Evolutionary conservation across 1,140 invertebrate genomes (phyloP).

Genomic region (Telenomus remus): DNA sequence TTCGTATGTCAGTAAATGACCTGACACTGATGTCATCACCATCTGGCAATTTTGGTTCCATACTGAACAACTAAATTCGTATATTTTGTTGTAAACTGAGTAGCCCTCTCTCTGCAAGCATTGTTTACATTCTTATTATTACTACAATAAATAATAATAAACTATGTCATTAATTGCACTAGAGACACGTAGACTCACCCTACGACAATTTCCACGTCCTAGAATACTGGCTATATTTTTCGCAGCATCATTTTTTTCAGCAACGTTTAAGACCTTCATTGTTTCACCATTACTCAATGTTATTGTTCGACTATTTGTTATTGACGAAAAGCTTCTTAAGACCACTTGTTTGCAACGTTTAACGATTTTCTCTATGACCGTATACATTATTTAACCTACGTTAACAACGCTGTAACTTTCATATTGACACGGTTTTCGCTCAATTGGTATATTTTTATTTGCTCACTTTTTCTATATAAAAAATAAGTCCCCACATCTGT

Average conservation of each 20-base stretch:
- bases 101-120: constrained; percentile 90
- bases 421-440: too few relatives aligned
- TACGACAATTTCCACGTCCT: constrained; percentile 83
- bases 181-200: constrained; percentile 76
- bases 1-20: constrained; percentile 90
- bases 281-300: constrained; percentile 16
- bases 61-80: constrained; percentile 90
- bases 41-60: constrained; percentile 85
- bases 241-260: constrained; percentile 99
- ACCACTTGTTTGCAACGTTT: constrained; percentile 9
- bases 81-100: constrained; percentile 97
- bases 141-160: neutral
- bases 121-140: neutral
- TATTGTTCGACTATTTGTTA: constrained; percentile 1
- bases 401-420: too few relatives aligned
- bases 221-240: constrained; percentile 94
- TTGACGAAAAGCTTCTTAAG: neutral
- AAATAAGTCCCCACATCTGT: too few relatives aligned
- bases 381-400: too few relatives aligned
- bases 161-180: neutral
- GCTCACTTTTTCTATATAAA: too few relatives aligned
- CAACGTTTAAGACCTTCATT: constrained; percentile 95
- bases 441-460: too few relatives aligned
- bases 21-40: constrained; percentile 98
- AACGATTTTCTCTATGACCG: neutral